A percentile compares a stretch with the other conserved stretches of the same genome.
Conservation (phyloP, 2,797 vertebrate species). For the Apodemus agrarius region DNA sequence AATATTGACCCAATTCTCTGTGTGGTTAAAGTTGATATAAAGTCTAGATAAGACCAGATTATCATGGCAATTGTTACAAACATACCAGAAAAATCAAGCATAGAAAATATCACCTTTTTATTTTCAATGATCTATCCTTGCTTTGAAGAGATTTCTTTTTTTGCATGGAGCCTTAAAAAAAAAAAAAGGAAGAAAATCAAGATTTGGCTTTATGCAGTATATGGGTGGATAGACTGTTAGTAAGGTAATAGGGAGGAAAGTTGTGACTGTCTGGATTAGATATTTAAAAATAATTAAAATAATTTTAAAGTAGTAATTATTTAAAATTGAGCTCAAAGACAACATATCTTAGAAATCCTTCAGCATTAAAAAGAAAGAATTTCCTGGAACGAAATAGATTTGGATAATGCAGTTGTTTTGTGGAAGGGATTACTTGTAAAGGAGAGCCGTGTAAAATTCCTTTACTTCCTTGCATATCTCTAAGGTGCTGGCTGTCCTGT, state of each 20-base stretch:
- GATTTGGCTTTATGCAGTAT: neutral
- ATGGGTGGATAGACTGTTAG: neutral
- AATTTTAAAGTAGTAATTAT: neutral
- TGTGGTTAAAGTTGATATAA: slow-evolving; percentile 8
- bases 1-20: neutral
- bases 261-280: neutral
- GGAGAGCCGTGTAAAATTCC: neutral
- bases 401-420: neutral
- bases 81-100: neutral
- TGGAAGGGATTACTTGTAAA: neutral
- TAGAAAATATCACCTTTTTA: neutral
- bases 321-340: neutral
- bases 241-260: neutral
- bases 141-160: neutral
- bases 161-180: neutral
- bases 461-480: slow-evolving; percentile 10
- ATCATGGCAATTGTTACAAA: neutral
- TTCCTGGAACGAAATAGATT: neutral
- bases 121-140: neutral
- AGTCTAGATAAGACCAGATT: neutral
- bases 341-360: slow-evolving; percentile 5
- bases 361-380: neutral
- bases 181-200: neutral
- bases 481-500: neutral
- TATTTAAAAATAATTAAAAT: neutral